Conservation (phyloP, 1,140 invertebrate species). For the Dendrolimus punctatus region DNA sequence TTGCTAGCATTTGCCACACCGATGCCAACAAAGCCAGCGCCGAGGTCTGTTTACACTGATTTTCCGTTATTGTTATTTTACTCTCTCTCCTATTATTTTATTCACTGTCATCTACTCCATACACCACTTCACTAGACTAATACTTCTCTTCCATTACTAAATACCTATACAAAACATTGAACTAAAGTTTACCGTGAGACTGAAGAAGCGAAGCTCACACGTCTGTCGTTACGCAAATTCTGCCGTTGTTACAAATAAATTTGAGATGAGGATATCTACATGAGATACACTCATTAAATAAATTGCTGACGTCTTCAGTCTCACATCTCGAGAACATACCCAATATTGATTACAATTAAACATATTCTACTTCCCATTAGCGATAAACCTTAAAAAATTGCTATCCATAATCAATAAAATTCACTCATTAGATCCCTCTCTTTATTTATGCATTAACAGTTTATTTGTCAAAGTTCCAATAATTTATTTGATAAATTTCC, state of each 20-base stretch:
- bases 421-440: too few relatives aligned
- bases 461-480: conserved; percentile 25
- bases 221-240: conserved; percentile 8
- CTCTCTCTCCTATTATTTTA: too few relatives aligned
- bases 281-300: too few relatives aligned
- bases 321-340: too few relatives aligned
- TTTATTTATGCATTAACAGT: not conserved
- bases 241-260: too few relatives aligned
- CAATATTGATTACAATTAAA: too few relatives aligned
- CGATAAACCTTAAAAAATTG: not conserved
- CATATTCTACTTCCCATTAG: not conserved
- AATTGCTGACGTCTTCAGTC: too few relatives aligned
- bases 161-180: conserved; percentile 11
- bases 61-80: not conserved
- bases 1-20: too few relatives aligned
- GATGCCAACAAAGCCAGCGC: conserved; percentile 20
- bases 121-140: not conserved
- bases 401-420: too few relatives aligned
- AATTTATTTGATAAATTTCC: conserved; percentile 66
- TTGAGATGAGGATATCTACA: too few relatives aligned
- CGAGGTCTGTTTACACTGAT: conserved; percentile 16
- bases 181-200: too few relatives aligned
- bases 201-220: conserved; percentile 8
- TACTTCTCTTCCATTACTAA: conserved; percentile 42
- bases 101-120: too few relatives aligned